Percentiles rank a stretch among this genome's conserved stretches.
Conservation (phyloP, 1,140 invertebrate species). For the Meloidogyne exigua region DNA sequence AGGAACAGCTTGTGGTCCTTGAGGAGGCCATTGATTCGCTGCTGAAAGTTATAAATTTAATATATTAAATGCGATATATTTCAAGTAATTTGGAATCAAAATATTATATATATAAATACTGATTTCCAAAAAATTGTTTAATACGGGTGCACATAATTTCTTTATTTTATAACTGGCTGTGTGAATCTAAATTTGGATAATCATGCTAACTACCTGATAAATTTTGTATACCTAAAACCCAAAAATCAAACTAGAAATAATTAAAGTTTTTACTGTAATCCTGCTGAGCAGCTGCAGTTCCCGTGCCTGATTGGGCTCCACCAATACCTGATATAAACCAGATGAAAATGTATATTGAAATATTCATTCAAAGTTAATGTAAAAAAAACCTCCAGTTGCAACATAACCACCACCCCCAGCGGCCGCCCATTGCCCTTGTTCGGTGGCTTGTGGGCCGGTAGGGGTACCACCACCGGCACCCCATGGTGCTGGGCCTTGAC, state of each 20-base stretch:
- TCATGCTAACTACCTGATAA: too few relatives aligned
- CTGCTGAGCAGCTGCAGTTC: background rate
- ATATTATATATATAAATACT: too few relatives aligned
- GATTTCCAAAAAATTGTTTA: too few relatives aligned
- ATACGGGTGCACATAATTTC: too few relatives aligned
- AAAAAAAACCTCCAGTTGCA: background rate
- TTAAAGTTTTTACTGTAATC: background rate
- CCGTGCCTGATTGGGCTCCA: background rate
- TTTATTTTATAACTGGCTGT: too few relatives aligned
- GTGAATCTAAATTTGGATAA: too few relatives aligned
- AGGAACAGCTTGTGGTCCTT: constrained; percentile 8
- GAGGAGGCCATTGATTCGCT: background rate
- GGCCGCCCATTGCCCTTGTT: constrained; percentile 29
- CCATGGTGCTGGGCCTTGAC: constrained; percentile 13
- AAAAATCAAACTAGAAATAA: background rate
- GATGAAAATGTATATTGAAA: background rate
- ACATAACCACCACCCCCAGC: constrained; percentile 13
- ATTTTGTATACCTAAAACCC: too few relatives aligned
- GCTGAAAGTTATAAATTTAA: background rate
- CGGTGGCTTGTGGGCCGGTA: constrained; percentile 18
- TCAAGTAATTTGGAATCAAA: background rate
- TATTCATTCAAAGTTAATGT: background rate
- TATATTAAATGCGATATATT: background rate
- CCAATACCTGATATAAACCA: background rate
- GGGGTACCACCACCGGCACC: constrained; percentile 27